Evolutionary conservation across 2,888 invertebrate species (phyloP).

Genomic region (Eustalomyia histrio): DNA sequence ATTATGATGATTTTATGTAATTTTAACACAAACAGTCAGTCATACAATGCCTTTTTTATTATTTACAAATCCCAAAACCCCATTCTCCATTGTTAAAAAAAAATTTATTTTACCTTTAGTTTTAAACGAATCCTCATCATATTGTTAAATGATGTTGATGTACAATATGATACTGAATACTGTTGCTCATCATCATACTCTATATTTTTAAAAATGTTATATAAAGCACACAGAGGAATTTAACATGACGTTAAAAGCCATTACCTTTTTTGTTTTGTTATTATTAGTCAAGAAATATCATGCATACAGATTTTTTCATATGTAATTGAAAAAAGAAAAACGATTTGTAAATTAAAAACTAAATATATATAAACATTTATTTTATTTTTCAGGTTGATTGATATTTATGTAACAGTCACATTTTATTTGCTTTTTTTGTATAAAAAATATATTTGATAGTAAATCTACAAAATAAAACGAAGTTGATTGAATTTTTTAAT

Average conservation of each 20-base stretch:
- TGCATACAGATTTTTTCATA: conserved; percentile 32
- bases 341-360: conserved; percentile 51
- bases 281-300: conserved; percentile 35
- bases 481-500: too few relatives aligned
- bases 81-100: conserved; percentile 20
- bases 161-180: conserved; percentile 17
- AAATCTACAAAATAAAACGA: conserved; percentile 18
- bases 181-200: conserved; percentile 34
- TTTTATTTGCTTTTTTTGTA: conserved; percentile 56
- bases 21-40: conserved; percentile 53
- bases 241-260: conserved; percentile 57
- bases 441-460: conserved; percentile 57
- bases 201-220: conserved; percentile 55
- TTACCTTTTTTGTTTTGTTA: conserved; percentile 54
- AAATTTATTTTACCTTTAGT: conserved; percentile 35
- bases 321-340: conserved; percentile 26
- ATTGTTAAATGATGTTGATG: conserved; percentile 40
- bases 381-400: conserved; percentile 47
- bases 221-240: conserved; percentile 57
- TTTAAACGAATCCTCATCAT: conserved; percentile 34
- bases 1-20: conserved; percentile 91
- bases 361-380: conserved; percentile 22
- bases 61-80: conserved; percentile 39
- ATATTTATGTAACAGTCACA: conserved; percentile 44
- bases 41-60: conserved; percentile 28